Evolutionary conservation across 2,797 vertebrate species (phyloP).

Genomic region (Melanotaenia trifasciata): DNA sequence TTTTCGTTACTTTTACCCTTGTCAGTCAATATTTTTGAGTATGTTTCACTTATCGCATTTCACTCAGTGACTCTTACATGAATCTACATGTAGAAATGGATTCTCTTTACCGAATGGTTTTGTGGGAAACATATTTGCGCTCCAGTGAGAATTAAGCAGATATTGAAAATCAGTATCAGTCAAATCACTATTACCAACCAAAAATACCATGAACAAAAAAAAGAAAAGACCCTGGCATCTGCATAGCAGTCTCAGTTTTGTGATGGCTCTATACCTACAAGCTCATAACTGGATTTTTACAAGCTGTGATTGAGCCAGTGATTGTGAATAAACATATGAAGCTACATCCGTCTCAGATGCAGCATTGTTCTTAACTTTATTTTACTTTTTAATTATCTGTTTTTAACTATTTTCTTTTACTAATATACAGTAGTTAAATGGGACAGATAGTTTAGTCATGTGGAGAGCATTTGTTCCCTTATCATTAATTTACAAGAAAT

Average conservation of each 20-base stretch:
- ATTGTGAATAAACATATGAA: slow-evolving; percentile 28
- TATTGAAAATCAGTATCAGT: not conserved
- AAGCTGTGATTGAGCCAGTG: slow-evolving; percentile 11
- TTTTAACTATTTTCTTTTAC: not conserved
- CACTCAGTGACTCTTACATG: not conserved
- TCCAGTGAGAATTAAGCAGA: not conserved
- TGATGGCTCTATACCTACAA: slow-evolving; percentile 15
- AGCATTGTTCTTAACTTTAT: not conserved
- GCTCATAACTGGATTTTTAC: slow-evolving; percentile 21
- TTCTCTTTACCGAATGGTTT: not conserved
- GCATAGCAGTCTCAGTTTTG: slow-evolving; percentile 4
- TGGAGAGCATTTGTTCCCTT: not conserved
- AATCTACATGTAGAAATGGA: not conserved
- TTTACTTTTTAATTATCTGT: not conserved
- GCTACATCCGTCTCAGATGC: not conserved
- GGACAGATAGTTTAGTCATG: not conserved
- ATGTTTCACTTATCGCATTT: not conserved
- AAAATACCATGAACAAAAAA: not conserved
- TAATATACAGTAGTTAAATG: not conserved
- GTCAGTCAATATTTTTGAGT: not conserved
- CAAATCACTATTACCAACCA: not conserved
- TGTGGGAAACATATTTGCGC: not conserved
- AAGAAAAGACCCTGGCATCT: not conserved
- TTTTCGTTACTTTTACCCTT: not conserved
- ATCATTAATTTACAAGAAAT: not conserved